Evolutionary conservation across 2,888 invertebrate species (phyloP), one percentile per base, ranked within the genome.

Genomic region (Coelopa pilipes): DNA sequence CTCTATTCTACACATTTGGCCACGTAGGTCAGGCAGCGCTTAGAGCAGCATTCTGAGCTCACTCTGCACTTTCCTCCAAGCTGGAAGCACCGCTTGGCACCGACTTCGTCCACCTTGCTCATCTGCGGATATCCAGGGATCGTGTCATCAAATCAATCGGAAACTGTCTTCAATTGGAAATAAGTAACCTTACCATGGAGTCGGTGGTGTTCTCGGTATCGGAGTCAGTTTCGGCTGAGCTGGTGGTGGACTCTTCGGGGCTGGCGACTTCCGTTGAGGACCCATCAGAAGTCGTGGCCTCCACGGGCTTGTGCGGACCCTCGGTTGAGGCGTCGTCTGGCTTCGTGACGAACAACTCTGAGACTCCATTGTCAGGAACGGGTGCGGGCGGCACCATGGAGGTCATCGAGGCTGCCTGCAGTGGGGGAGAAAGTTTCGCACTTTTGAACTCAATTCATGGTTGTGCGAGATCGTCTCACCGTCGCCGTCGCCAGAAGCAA

Each of bases 21-120:
- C 17, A 53, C 45, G 46, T 66, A 75, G 15, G 11, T 34, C 1
- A 73, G 19, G 46, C 70, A 73, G 62, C 73, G 70, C 17, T 60
- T 50, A 13, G 47, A 67, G 62, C 75, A 73, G 17, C 75, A 75
- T 4, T 60, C 62, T 0, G 19, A 53, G 7, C 47, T 5, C 7
- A 24, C 13, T 9, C 3, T 17, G 24, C 70, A 75, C 19, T 7
- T 24, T 46, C 46, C 47, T 1, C 70, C 73, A 60, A 70, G 0
- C 13, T 19, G 9, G 19, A 1, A 15, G 34, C 72, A 72, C 21
- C 66, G n/a, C 17, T 49, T 66, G 7, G 4, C 4, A 46, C 11
- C 50, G 9, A 19, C 34, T 3, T 10, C 5, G 15, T 9, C 3
- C 4, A 15, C 53, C 3, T 53, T n/a, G n/a, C n/a, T n/a, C n/a